Base-by-base conservation (phyloP, 64 coral and sea anemone species). In the Acropora yongei region DNA sequence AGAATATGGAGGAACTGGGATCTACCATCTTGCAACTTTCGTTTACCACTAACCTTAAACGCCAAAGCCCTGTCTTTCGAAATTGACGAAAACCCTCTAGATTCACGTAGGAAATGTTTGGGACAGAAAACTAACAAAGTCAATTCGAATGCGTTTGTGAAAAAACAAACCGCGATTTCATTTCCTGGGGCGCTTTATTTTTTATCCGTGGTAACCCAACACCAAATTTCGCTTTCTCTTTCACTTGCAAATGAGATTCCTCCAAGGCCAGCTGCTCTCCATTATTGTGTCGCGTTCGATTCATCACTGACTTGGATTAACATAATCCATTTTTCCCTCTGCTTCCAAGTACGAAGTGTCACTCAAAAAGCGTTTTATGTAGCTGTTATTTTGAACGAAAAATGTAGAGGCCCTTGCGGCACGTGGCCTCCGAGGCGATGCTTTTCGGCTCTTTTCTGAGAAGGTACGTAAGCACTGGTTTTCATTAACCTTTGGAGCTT, bases 241-340 rank as follows among this genome's bases (percentile, higher is more conserved):
- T 41, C n/a, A 41, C 0, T 67, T 67, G 11, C 11, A 67, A 67
- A 13, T 18, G 63, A 18, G 17, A 67, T 67, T 67, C 10, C 63
- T 14, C 3, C 3, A 18, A 74, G 10, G 71, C n/a, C 71, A 74
- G 18, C 71, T 74, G 71, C 71, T 30, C 18, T 74, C 10, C 2
- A 55, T 41, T 41, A 74, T 74, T 74, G 41, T 67, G 5, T 74
- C 41, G 41, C 17, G 5, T 67, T 20, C 30, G 30, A 40, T 30
- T 74, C 71, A 74, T 74, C 71, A 18, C 71, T 14, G 6, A n/a
- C 1, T 4, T 16, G 18, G 14, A 79, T 79, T 79, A 79, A 47
- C 77, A 79, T 79, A 49, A 55, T 55, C 30, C 10, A 51, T 16
- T 49, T 79, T 49, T 3, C 77, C 77, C 16, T 79, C 77, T 79